Percentiles rank a stretch among this genome's conserved stretches.
phyloP scores from a whole-genome alignment of 1,140 invertebrate genomes.

The Rhizoglyphus robini region DNA sequence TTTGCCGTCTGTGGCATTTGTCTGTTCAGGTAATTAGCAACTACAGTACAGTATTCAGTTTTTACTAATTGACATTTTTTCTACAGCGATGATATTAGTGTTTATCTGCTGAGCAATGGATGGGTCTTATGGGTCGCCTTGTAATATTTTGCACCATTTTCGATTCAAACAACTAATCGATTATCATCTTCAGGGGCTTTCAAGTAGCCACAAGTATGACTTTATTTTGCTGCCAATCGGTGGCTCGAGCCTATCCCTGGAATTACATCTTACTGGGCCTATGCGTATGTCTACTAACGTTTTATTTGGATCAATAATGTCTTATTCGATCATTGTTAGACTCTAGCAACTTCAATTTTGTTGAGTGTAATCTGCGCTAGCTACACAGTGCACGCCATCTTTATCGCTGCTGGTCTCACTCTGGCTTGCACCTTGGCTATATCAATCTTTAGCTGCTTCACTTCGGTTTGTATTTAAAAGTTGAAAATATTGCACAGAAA shows the following conservation, averaged over 20 bases:
- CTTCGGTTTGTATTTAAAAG: conserved; percentile 25
- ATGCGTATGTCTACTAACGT: conserved; percentile 41
- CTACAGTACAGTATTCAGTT: not conserved
- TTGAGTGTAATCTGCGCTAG: not conserved
- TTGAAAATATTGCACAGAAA: too few species aligned
- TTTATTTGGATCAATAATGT: not conserved
- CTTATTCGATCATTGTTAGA: not conserved
- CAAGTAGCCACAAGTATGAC: conserved; percentile 43
- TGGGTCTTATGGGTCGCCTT: not conserved
- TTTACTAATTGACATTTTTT: not conserved
- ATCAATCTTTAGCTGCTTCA: conserved; percentile 42
- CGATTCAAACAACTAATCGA: not conserved
- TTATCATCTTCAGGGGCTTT: not conserved
- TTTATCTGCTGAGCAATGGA: not conserved
- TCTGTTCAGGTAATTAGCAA: not conserved
- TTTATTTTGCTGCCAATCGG: conserved; percentile 68
- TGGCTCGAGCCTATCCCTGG: conserved; percentile 62
- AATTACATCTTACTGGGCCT: conserved; percentile 75
- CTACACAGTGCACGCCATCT: conserved; percentile 2
- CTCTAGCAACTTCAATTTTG: conserved; percentile 27
- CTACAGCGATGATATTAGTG: not conserved
- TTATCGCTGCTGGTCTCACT: conserved; percentile 31
- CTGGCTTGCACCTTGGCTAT: conserved; percentile 32
- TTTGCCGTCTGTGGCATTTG: not conserved
- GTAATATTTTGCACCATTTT: not conserved